Evolutionary conservation across 2,113 vertebrate species (phyloP).

Genomic region (Syngnathus floridae): DNA sequence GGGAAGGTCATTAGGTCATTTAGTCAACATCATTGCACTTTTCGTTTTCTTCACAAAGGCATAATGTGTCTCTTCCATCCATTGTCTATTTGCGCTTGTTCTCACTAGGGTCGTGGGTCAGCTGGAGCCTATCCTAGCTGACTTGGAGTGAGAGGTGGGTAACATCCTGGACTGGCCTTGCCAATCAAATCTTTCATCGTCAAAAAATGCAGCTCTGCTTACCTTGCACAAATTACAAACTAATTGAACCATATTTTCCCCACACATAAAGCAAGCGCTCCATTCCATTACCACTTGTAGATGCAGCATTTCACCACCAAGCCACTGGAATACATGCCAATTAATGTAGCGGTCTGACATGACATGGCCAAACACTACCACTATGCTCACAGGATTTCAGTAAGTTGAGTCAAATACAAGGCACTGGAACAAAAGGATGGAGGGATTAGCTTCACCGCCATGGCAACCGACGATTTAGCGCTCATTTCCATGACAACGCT

Average conservation of each 20-base stretch:
- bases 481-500: conserved; percentile 46
- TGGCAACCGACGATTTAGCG: conserved; percentile 32
- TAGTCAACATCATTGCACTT: conserved; percentile 30
- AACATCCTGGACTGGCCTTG: not conserved
- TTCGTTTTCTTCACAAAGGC: conserved; percentile 23
- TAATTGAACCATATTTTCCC: not conserved
- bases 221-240: not conserved
- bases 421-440: conserved; percentile 17
- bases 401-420: not conserved
- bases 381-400: not conserved
- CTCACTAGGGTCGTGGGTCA: not conserved
- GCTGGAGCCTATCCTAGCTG: not conserved
- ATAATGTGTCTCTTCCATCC: not conserved
- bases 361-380: not conserved
- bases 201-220: not conserved
- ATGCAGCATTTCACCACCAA: not conserved
- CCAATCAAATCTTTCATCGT: not conserved
- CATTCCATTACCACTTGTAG: not conserved
- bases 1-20: conserved; percentile 50
- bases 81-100: not conserved
- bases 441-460: conserved; percentile 42
- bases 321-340: not conserved
- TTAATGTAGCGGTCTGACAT: not conserved
- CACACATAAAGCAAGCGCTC: not conserved
- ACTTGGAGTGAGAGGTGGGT: not conserved